Percentiles rank a stretch among this genome's conserved stretches.
These are phyloP conservation scores for Galerucella calmariensis DNA, from an alignment of 2,888 invertebrate genomes.

Conservation along the genomic window DNA sequence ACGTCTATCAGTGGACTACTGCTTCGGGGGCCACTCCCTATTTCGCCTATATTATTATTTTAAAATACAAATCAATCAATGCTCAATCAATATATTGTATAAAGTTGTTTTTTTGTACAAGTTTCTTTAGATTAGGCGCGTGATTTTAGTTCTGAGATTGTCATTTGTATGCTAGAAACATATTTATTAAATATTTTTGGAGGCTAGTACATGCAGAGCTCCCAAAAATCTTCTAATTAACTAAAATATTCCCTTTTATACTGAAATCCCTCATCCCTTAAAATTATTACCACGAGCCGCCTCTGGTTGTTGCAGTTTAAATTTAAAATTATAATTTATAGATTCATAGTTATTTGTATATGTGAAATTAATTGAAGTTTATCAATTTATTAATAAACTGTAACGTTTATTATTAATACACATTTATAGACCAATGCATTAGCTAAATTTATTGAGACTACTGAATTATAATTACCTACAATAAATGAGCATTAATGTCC, in stretches of 20 bases:
- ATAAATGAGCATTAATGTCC: too few species aligned
- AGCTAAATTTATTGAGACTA: too few species aligned
- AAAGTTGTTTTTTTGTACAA: conserved; percentile 23
- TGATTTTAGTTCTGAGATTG: neutral
- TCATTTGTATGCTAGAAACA: neutral
- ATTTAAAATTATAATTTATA: neutral
- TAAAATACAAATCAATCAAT: conserved; percentile 50
- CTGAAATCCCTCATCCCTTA: too few species aligned
- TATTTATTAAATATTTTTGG: neutral
- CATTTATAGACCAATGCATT: too few species aligned
- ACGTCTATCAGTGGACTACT: conserved; percentile 76
- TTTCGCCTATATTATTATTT: conserved; percentile 69
- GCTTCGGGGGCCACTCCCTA: conserved; percentile 70
- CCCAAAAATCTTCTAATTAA: neutral
- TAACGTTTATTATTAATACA: too few species aligned
- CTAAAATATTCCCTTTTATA: neutral
- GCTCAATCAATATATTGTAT: conserved; percentile 30
- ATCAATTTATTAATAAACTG: too few species aligned
- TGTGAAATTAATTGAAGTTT: too few species aligned
- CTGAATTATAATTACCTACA: too few species aligned
- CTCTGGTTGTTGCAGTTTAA: neutral
- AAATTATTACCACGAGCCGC: too few species aligned
- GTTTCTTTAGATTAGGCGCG: neutral
- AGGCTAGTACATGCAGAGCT: too few species aligned
- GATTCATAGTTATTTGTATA: too few species aligned